Evolutionary conservation across 1,140 invertebrate genomes (phyloP).

Genomic region (Polypedilum pembai): DNA sequence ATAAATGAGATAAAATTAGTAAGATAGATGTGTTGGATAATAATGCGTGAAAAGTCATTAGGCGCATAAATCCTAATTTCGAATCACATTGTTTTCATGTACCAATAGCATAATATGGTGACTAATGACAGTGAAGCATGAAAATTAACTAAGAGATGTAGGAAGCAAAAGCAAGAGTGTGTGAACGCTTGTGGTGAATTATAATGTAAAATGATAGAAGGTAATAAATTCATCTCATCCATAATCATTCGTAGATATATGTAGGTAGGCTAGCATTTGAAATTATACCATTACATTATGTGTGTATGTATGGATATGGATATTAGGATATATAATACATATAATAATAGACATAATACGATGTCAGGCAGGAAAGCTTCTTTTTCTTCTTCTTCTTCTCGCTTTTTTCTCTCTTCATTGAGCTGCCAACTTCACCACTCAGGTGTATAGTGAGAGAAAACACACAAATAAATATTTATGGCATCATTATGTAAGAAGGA

Average conservation of each 20-base stretch:
- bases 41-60: too few species aligned
- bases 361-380: too few species aligned
- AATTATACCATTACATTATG: constrained; percentile 10
- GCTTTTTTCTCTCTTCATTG: too few species aligned
- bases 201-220: not conserved
- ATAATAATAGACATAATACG: not conserved
- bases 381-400: too few species aligned
- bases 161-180: not conserved
- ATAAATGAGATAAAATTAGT: too few species aligned
- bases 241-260: not conserved
- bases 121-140: constrained; percentile 10
- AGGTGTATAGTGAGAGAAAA: not conserved
- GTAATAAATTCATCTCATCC: constrained; percentile 18
- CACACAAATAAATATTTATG: constrained; percentile 7
- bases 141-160: not conserved
- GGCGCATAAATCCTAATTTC: too few species aligned
- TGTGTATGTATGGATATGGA: not conserved
- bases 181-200: not conserved
- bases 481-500: not conserved
- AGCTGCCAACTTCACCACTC: not conserved
- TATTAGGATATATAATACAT: constrained; percentile 4
- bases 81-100: too few species aligned
- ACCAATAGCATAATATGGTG: not conserved
- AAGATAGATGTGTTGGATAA: too few species aligned
- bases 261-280: not conserved